phyloP scores from a whole-genome alignment of 2,797 vertebrate species.

The Phalloptychus januarius region DNA sequence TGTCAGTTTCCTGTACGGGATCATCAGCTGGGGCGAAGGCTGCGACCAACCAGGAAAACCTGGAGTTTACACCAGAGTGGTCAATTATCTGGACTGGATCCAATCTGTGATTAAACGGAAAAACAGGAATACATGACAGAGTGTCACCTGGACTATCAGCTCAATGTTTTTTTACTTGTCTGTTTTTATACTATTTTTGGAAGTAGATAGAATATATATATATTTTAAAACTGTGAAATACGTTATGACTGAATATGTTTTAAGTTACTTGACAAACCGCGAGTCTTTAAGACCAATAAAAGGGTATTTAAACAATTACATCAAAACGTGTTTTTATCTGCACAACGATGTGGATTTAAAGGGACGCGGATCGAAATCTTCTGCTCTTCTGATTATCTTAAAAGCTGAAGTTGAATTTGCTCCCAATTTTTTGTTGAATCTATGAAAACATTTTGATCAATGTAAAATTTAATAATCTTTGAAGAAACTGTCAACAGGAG shows the following conservation, averaged over 20 bases:
- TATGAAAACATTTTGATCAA: neutral
- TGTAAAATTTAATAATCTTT: neutral
- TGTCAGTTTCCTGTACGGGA: conserved; percentile 89
- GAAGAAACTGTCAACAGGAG: neutral
- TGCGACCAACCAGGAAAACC: conserved; percentile 87
- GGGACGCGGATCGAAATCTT: neutral
- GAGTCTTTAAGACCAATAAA: conserved; percentile 12
- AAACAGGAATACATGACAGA: conserved; percentile 44
- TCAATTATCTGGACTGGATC: conserved; percentile 91
- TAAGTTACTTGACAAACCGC: conserved; percentile 41
- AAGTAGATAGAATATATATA: conserved; percentile 24
- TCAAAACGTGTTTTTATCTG: neutral
- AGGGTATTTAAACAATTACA: neutral
- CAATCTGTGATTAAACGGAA: conserved; percentile 77
- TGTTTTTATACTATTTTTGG: conserved; percentile 17
- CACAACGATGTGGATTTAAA: neutral
- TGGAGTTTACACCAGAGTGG: conserved; percentile 91
- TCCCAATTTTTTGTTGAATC: neutral
- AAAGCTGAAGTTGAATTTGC: neutral
- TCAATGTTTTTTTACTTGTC: conserved; percentile 18
- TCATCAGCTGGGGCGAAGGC: conserved; percentile 96
- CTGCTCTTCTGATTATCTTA: neutral
- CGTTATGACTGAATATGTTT: conserved; percentile 55
- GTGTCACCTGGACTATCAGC: conserved; percentile 15
- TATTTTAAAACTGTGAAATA: conserved; percentile 65